Conservation (phyloP, 2,888 invertebrate genomes). For the Leucania comma region DNA sequence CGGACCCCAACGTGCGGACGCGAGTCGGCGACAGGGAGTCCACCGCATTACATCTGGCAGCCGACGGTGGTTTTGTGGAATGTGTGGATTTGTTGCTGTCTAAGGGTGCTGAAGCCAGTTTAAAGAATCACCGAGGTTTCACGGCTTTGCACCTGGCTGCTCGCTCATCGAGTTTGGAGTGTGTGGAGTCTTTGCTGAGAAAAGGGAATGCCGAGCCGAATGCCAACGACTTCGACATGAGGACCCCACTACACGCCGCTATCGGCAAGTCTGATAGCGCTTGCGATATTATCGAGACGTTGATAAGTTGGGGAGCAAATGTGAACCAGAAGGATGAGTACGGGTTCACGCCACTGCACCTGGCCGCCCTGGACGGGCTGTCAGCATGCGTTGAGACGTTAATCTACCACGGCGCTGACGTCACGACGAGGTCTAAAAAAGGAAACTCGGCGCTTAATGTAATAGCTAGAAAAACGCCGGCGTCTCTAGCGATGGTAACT, state of each 20-base stretch:
- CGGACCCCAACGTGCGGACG: conserved; percentile 93
- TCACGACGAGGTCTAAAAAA: conserved; percentile 96
- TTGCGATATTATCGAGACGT: conserved; percentile 94
- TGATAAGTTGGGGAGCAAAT: conserved; percentile 95
- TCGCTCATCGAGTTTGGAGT: conserved; percentile 94
- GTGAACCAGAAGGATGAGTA: conserved; percentile 96
- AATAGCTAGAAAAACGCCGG: conserved; percentile 96
- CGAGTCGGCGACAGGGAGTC: conserved; percentile 93
- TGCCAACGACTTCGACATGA: conserved; percentile 94
- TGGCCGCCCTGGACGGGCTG: conserved; percentile 96
- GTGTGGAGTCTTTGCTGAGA: conserved; percentile 94
- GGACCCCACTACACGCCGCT: conserved; percentile 96
- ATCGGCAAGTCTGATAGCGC: conserved; percentile 95
- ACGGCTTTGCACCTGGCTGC: conserved; percentile 96
- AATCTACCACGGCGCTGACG: conserved; percentile 96
- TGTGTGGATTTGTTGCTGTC: conserved; percentile 94
- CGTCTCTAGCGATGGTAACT: conserved; percentile 95
- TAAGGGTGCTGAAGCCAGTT: conserved; percentile 94
- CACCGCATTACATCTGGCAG: conserved; percentile 96
- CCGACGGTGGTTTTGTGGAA: conserved; percentile 96
- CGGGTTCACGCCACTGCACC: conserved; percentile 96
- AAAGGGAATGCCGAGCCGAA: conserved; percentile 95
- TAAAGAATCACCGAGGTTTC: conserved; percentile 95
- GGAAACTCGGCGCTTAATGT: conserved; percentile 96
- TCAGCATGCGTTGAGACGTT: conserved; percentile 96